A percentile compares a stretch with the other conserved stretches of the same genome.
phyloP scores from a whole-genome alignment of 2,113 vertebrate genomes.

The Paradoxurus hermaphroditus region DNA sequence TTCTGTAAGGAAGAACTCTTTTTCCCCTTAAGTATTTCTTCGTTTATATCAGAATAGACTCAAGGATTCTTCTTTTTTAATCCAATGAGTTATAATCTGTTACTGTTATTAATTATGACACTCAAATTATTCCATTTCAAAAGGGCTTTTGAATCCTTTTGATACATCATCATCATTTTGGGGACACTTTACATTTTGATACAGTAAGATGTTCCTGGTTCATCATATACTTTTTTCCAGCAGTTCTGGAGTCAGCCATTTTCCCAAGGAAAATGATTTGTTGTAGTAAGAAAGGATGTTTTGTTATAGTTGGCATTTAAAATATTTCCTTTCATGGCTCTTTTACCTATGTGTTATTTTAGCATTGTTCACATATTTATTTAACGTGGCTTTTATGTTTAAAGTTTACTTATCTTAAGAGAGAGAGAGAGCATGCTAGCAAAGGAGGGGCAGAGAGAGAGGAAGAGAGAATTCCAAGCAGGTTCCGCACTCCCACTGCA shows the following conservation, averaged over 20 bases:
- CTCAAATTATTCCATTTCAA: neutral
- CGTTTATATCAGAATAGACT: constrained; percentile 15
- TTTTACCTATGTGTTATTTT: constrained; percentile 1
- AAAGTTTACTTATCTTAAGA: too few relatives aligned
- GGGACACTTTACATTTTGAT: neutral
- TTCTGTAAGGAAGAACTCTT: neutral
- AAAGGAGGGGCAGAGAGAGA: too few relatives aligned
- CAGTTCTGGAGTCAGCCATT: neutral
- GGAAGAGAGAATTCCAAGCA: too few relatives aligned
- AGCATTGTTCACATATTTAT: neutral
- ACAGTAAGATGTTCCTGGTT: neutral
- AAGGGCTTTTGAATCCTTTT: neutral
- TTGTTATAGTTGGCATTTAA: constrained; percentile 26
- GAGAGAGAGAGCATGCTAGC: too few relatives aligned
- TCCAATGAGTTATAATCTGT: neutral
- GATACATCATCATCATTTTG: neutral
- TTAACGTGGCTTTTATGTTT: neutral
- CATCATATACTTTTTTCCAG: neutral
- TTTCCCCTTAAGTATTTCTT: neutral
- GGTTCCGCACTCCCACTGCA: too few relatives aligned
- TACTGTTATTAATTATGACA: neutral
- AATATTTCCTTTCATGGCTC: neutral
- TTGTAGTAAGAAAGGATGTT: neutral
- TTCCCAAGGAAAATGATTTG: neutral
- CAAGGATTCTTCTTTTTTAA: neutral